Conservation (phyloP, 2,797 vertebrate genomes). For the Leptoclinus maculatus region DNA sequence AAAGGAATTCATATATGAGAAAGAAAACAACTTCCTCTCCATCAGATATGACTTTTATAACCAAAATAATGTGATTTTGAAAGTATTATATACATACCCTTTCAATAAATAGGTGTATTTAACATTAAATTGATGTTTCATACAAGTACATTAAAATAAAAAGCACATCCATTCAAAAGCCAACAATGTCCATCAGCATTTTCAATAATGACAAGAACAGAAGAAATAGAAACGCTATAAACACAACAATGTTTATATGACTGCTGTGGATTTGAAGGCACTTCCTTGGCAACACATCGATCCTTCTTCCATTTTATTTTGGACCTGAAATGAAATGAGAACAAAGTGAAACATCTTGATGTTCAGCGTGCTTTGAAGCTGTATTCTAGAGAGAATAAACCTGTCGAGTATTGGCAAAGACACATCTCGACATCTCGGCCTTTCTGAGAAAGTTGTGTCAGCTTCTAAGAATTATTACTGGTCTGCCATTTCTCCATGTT, state of each 20-base stretch:
- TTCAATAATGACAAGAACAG: slow-evolving; percentile 56
- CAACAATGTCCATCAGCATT: slow-evolving; percentile 60
- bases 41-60: slow-evolving; percentile 50
- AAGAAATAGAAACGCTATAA: slow-evolving; percentile 65
- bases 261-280: slow-evolving; percentile 85
- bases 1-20: slow-evolving; percentile 45
- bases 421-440: slow-evolving; percentile 14
- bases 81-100: slow-evolving; percentile 78
- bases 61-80: slow-evolving; percentile 65
- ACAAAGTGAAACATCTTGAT: slow-evolving; percentile 7
- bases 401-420: slow-evolving; percentile 11
- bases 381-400: not conserved
- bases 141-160: slow-evolving; percentile 58
- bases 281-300: slow-evolving; percentile 82
- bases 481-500: slow-evolving; percentile 21
- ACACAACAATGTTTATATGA: slow-evolving; percentile 72
- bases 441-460: slow-evolving; percentile 33
- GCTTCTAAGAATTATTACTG: slow-evolving; percentile 49
- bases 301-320: slow-evolving; percentile 72
- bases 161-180: slow-evolving; percentile 63
- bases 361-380: slow-evolving; percentile 18
- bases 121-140: slow-evolving; percentile 78
- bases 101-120: slow-evolving; percentile 83
- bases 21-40: slow-evolving; percentile 44
- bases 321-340: slow-evolving; percentile 66